Conservation (phyloP, 2,113 vertebrate species). For the Chroicocephalus ridibundus region DNA sequence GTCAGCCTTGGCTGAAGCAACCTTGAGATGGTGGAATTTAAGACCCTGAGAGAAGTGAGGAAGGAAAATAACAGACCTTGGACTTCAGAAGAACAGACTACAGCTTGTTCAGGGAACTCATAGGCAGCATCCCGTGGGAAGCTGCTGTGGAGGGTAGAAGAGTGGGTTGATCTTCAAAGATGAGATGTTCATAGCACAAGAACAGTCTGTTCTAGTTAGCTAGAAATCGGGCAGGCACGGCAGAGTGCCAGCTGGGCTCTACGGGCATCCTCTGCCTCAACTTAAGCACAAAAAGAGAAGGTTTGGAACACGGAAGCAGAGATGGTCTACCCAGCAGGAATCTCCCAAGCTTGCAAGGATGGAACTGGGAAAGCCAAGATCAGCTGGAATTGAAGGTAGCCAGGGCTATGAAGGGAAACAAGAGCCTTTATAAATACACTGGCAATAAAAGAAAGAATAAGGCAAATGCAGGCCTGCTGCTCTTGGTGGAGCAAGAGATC, state of each 20-base stretch:
- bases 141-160: background rate
- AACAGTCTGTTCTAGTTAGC: background rate
- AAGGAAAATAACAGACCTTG: background rate
- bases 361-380: background rate
- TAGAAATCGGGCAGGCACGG: background rate
- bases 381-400: background rate
- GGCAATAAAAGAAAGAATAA: background rate
- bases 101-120: background rate
- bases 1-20: background rate
- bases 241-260: background rate
- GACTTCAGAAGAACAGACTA: background rate
- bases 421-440: background rate
- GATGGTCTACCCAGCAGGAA: background rate
- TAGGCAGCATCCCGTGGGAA: background rate
- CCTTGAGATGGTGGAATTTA: background rate
- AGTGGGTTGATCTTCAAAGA: constrained; percentile 1
- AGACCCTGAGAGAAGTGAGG: background rate
- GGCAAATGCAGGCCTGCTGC: background rate
- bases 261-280: background rate
- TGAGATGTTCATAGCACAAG: background rate
- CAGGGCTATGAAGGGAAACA: background rate
- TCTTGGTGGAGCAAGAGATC: background rate
- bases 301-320: background rate
- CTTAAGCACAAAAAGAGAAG: background rate
- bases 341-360: background rate